Conservation (phyloP, 2,888 invertebrate genomes). For the Boloria selene region DNA sequence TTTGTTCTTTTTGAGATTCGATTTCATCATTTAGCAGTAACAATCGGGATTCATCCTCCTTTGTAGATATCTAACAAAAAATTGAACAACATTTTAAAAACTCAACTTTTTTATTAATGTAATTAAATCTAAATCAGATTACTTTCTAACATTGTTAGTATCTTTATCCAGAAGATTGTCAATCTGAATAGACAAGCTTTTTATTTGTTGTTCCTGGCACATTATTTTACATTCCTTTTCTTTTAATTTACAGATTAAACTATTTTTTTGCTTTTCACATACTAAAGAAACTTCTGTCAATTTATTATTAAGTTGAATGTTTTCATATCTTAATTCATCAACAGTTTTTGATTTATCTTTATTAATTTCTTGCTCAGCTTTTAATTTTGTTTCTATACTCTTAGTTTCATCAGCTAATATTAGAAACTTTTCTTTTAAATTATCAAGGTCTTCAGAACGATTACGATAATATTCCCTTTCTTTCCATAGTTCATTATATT, state of each 20-base stretch:
- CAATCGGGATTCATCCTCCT: slow-evolving; percentile 48
- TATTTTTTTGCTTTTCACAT: slow-evolving; percentile 76
- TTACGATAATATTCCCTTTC: slow-evolving; percentile 72
- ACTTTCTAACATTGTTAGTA: slow-evolving; percentile 50
- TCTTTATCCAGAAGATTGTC: slow-evolving; percentile 71
- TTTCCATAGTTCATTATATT: slow-evolving; percentile 67
- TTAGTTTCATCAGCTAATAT: slow-evolving; percentile 68
- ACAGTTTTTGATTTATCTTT: slow-evolving; percentile 58
- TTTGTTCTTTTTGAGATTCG: slow-evolving; percentile 63
- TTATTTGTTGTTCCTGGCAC: slow-evolving; percentile 83
- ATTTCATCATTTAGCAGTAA: slow-evolving; percentile 62
- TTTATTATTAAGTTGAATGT: slow-evolving; percentile 61
- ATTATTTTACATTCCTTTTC: slow-evolving; percentile 80
- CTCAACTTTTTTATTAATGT: slow-evolving; percentile 10
- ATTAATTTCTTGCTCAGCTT: slow-evolving; percentile 71
- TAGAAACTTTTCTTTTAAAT: slow-evolving; percentile 67
- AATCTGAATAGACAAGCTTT: slow-evolving; percentile 76
- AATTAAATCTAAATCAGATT: slow-evolving; percentile 16
- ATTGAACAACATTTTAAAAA: slow-evolving; percentile 22
- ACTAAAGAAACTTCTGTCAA: slow-evolving; percentile 57
- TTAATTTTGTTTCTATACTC: slow-evolving; percentile 64
- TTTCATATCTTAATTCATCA: slow-evolving; percentile 61
- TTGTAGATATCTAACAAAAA: slow-evolving; percentile 41
- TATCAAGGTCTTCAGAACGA: slow-evolving; percentile 66
- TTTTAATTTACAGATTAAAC: slow-evolving; percentile 72